Conservation (phyloP, 2,113 vertebrate genomes). For the Calypte anna region DNA sequence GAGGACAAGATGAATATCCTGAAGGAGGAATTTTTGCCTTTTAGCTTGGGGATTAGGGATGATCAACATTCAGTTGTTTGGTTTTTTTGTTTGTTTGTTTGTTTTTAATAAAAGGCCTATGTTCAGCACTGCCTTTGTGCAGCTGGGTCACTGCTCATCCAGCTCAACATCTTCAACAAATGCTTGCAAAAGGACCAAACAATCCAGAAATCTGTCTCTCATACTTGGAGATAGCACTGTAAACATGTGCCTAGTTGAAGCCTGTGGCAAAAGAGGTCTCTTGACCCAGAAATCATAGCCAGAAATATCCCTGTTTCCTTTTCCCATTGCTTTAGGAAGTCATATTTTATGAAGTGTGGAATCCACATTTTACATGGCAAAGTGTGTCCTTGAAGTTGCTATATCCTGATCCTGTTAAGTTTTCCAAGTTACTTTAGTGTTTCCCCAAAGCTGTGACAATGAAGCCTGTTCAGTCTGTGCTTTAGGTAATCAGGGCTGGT, state of each 20-base stretch:
- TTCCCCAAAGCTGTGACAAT: background rate
- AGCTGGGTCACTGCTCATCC: background rate
- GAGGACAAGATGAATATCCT: background rate
- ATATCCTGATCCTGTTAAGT: background rate
- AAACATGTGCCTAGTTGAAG: background rate
- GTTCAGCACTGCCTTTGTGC: background rate
- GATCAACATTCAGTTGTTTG: background rate
- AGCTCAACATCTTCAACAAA: background rate
- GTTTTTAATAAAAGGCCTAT: background rate
- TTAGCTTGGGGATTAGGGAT: background rate
- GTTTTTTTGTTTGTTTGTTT: too few species aligned
- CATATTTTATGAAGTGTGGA: background rate
- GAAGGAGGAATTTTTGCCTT: background rate
- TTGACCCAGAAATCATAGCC: background rate
- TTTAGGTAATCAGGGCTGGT: slow-evolving; percentile 1
- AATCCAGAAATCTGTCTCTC: background rate
- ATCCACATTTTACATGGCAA: background rate
- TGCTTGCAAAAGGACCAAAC: background rate
- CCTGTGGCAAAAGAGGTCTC: background rate
- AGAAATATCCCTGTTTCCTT: background rate
- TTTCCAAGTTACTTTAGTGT: background rate
- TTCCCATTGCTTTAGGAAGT: background rate
- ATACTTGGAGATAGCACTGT: background rate
- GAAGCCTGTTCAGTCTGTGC: background rate
- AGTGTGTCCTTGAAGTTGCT: background rate